Percentiles rank a stretch among this genome's conserved stretches.
phyloP scores from a whole-genome alignment of 2,888 invertebrate species.

The Tortrix viridana region DNA sequence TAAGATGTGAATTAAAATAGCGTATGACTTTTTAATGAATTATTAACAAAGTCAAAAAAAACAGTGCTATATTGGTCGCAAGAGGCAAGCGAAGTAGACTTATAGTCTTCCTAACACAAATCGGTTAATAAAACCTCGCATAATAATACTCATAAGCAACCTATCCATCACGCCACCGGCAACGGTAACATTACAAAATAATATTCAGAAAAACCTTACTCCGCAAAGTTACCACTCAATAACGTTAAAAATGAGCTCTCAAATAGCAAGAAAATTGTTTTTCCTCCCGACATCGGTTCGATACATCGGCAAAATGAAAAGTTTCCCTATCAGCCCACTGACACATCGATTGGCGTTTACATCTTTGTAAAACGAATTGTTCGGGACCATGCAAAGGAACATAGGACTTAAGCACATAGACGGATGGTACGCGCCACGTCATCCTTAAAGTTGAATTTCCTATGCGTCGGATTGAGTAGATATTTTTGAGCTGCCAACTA shows the following conservation, averaged over 20 bases:
- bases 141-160: slow-evolving; percentile 43
- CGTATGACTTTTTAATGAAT: no score
- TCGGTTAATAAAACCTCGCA: slow-evolving; percentile 12
- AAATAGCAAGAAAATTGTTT: slow-evolving; percentile 78
- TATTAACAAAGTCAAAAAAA: no score
- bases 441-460: slow-evolving; percentile 57
- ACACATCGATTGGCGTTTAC: slow-evolving; percentile 80
- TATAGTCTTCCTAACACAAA: slow-evolving; percentile 8
- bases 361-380: slow-evolving; percentile 78
- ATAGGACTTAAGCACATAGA: slow-evolving; percentile 59
- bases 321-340: slow-evolving; percentile 78
- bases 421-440: slow-evolving; percentile 46
- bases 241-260: slow-evolving; percentile 76
- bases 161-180: slow-evolving; percentile 57
- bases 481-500: slow-evolving; percentile 67
- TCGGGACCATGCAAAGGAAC: slow-evolving; percentile 63
- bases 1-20: no score
- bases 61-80: no score
- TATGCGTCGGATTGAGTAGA: slow-evolving; percentile 57
- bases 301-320: slow-evolving; percentile 79
- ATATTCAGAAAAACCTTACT: slow-evolving; percentile 54
- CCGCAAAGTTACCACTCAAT: slow-evolving; percentile 67
- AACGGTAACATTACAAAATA: slow-evolving; percentile 56
- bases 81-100: no score
- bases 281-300: slow-evolving; percentile 62